Evolutionary conservation across 53 echinoderm and acorn worm genomes (phyloP), one percentile per base, ranked within the genome.

Genomic region (Apostichopus leukothele): DNA sequence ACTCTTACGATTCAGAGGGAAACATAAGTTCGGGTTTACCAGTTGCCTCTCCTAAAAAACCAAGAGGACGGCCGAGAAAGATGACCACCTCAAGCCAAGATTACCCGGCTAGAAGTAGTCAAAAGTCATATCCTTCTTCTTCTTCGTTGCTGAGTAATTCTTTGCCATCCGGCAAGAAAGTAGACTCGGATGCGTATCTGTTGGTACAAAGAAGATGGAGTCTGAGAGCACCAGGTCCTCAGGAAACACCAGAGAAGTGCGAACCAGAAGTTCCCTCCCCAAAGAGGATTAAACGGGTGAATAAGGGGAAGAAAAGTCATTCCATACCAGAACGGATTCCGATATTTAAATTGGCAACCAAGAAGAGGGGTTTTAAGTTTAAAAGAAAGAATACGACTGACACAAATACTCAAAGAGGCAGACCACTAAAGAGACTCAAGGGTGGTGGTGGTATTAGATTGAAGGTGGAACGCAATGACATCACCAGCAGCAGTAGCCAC

Each of bases 361-460:
- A 85, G 85, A 85, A 85, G 16, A 39, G 66, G 22, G 27, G 63
- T 4, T 85, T 85, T 67, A 85, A 85, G 66, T 85, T 85, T 60
- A 85, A 85, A 50, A 85, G 50, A 23, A 59, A 14, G 20, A 71
- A 71, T 0, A 16, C n/a, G 6, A 71, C 6, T 19, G 20, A 71
- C 18, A n/a, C 71, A 22, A 76, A 76, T 7, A 9, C 5, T 8
- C 13, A 5, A 0, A 27, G 26, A 39, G 50, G 7, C 5, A n/a
- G 16, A 16, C 71, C 18, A 19, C 50, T 13, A 27, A 52, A 76
- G 25, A 76, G 26, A 52, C 5, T 76, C 10, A 14, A 71, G 20
- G 6, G 6, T 71, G 4, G 6, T 18, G 71, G 18, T n/a, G 71
- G 39, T 39, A 39, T 39, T 39, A 39, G 39, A 39, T 39, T 39